Percentiles rank a stretch among this genome's conserved stretches.
phyloP scores from a whole-genome alignment of 53 echinoderm and acorn worm species.

The Glandiceps talaboti region DNA sequence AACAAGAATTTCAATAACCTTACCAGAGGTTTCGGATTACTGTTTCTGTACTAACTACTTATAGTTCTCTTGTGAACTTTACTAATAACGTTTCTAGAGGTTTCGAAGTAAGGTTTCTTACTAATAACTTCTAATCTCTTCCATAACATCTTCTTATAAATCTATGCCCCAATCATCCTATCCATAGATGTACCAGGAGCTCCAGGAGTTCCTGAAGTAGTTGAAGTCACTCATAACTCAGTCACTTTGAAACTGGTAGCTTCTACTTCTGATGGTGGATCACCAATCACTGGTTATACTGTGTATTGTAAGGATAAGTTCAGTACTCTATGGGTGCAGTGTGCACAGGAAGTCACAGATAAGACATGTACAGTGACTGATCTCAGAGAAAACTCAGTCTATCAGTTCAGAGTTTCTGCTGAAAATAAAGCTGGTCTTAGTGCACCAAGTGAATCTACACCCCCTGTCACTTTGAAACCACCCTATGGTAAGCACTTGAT shows the following conservation, averaged over 20 bases:
- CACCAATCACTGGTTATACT: neutral
- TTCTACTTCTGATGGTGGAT: neutral
- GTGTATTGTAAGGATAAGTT: neutral
- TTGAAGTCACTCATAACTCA: neutral
- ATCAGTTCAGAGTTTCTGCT: neutral
- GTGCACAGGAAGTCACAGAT: neutral
- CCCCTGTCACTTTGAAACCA: constrained; percentile 63
- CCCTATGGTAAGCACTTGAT: constrained; percentile 74
- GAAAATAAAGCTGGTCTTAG: neutral
- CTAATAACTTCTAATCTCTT: too few relatives aligned
- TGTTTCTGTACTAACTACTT: too few relatives aligned
- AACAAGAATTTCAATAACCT: too few relatives aligned
- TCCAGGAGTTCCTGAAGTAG: constrained; percentile 1
- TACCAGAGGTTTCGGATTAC: too few relatives aligned
- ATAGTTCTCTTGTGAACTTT: too few relatives aligned
- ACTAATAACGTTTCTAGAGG: too few relatives aligned
- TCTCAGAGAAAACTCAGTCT: neutral
- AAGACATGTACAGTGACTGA: neutral
- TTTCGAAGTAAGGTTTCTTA: too few relatives aligned
- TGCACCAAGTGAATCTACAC: neutral
- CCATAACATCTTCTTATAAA: too few relatives aligned
- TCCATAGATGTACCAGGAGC: constrained; percentile 8
- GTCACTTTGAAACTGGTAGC: neutral
- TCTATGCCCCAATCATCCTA: too few relatives aligned
- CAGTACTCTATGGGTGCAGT: neutral